Conservation (phyloP, 2,888 invertebrate species). For the Lithodes maja region DNA sequence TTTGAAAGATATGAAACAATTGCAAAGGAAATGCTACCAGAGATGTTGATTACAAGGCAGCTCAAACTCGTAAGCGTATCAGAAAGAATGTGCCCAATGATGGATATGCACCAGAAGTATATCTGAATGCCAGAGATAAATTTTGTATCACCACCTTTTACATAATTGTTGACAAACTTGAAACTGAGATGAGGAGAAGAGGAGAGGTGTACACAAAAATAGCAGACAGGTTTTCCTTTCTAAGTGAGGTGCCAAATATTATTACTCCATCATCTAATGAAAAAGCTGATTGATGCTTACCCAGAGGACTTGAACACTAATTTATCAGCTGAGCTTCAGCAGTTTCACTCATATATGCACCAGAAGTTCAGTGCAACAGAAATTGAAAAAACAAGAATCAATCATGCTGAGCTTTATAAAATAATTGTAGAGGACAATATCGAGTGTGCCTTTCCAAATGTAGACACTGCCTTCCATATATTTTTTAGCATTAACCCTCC, state of each 20-base stretch:
- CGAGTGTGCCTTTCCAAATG: not conserved
- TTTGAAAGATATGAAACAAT: slow-evolving; percentile 44
- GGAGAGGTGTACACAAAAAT: slow-evolving; percentile 34
- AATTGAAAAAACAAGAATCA: slow-evolving; percentile 51
- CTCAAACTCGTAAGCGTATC: slow-evolving; percentile 47
- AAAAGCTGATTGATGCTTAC: slow-evolving; percentile 44
- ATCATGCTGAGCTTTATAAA: slow-evolving; percentile 50
- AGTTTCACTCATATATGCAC: slow-evolving; percentile 46
- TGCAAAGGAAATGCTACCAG: slow-evolving; percentile 56
- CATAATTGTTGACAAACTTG: slow-evolving; percentile 54
- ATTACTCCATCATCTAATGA: slow-evolving; percentile 29
- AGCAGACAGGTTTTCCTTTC: slow-evolving; percentile 41
- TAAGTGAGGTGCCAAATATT: slow-evolving; percentile 34
- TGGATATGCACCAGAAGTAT: slow-evolving; percentile 50
- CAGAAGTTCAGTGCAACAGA: slow-evolving; percentile 52
- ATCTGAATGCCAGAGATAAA: slow-evolving; percentile 57
- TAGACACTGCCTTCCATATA: not conserved
- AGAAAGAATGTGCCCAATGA: slow-evolving; percentile 51
- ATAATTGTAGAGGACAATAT: not conserved
- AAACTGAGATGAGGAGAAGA: slow-evolving; percentile 41
- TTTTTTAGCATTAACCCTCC: not conserved
- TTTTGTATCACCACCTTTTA: slow-evolving; percentile 51
- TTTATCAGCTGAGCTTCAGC: slow-evolving; percentile 53
- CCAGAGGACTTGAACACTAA: slow-evolving; percentile 57
- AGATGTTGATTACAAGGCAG: slow-evolving; percentile 51